Evolutionary conservation across 2,888 invertebrate species (phyloP).

Genomic region (Temnothorax unifasciatus): DNA sequence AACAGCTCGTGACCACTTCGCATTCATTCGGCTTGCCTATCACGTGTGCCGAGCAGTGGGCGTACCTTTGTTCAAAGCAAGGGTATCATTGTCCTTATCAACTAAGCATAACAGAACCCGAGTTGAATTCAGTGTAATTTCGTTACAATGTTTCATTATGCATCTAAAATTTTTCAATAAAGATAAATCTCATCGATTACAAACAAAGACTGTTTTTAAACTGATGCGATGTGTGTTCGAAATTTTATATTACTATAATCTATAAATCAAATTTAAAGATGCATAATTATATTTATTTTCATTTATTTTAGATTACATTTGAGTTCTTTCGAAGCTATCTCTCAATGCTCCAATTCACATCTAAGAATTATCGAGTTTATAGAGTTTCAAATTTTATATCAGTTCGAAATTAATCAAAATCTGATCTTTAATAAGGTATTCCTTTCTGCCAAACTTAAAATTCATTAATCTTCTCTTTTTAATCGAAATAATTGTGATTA

Average conservation of each 20-base stretch:
- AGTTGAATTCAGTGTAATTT: constrained; percentile 32
- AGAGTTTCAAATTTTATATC: not conserved
- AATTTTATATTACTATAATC: not conserved
- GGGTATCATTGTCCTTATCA: constrained; percentile 43
- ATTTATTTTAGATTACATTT: not conserved
- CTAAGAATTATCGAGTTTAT: not conserved
- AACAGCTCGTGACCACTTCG: constrained; percentile 39
- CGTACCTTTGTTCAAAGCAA: constrained; percentile 41
- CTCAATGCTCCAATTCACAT: not conserved
- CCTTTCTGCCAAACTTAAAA: not conserved
- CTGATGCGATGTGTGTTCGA: not conserved
- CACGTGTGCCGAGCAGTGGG: constrained; percentile 43
- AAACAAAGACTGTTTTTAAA: not conserved
- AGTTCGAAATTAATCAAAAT: constrained; percentile 5
- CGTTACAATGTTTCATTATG: constrained; percentile 26
- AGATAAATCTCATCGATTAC: not conserved
- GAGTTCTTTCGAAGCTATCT: not conserved
- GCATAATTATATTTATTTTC: not conserved
- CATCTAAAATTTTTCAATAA: constrained; percentile 14
- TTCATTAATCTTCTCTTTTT: no score
- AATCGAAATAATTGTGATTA: not conserved
- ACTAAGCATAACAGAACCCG: constrained; percentile 26
- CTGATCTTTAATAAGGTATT: not conserved
- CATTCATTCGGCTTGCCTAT: constrained; percentile 45
- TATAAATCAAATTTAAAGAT: not conserved